Conservation (phyloP, 2,888 invertebrate species). For the Lottia scabra region DNA sequence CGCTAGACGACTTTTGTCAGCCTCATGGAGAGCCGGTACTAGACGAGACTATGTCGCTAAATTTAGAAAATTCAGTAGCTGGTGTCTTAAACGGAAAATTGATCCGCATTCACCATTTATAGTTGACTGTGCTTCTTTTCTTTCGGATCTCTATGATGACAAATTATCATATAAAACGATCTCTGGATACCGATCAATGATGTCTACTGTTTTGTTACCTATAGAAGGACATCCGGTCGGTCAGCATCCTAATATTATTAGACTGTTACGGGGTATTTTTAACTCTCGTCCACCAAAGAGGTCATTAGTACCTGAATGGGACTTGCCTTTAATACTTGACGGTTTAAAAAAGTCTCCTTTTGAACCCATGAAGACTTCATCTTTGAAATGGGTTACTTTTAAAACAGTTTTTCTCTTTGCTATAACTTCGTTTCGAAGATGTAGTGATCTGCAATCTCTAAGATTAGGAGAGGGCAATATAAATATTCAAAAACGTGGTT, state of each 20-base stretch:
- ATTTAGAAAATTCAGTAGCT: conserved; percentile 3
- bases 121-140: conserved; percentile 23
- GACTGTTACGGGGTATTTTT: not conserved
- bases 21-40: conserved; percentile 6
- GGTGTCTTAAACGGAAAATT: conserved; percentile 16
- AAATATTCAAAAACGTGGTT: not conserved
- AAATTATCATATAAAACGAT: not conserved
- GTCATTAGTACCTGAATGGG: not conserved
- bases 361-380: not conserved
- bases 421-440: not conserved
- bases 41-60: not conserved
- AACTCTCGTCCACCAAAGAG: not conserved
- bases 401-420: conserved; percentile 1
- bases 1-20: conserved; percentile 19
- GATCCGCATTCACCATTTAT: conserved; percentile 22
- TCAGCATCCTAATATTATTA: not conserved
- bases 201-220: not conserved
- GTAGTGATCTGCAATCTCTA: not conserved
- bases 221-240: not conserved
- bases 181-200: not conserved
- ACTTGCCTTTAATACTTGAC: not conserved
- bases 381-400: not conserved
- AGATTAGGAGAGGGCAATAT: not conserved
- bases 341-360: not conserved
- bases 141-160: conserved; percentile 9